Conservation (phyloP, 2,797 vertebrate species). For the Falco berigora region DNA sequence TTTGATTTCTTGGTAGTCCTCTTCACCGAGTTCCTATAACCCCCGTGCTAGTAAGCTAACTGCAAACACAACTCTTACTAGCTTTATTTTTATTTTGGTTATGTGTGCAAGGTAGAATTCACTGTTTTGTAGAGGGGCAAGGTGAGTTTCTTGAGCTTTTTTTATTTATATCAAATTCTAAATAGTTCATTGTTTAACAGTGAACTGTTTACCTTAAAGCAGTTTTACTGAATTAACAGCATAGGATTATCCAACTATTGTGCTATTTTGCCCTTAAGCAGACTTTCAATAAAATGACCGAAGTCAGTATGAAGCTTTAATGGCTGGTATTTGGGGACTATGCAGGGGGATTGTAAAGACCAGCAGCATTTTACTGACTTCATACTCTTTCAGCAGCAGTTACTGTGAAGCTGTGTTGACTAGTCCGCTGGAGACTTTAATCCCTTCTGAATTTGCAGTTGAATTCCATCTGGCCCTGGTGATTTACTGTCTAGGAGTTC, state of each 20-base stretch:
- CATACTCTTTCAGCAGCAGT: background rate
- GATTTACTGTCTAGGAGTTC: background rate
- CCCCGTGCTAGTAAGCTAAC: background rate
- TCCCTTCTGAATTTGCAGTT: background rate
- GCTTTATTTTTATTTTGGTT: background rate
- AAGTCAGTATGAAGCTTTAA: background rate
- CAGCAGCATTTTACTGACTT: background rate
- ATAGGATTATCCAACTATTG: background rate
- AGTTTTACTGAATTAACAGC: background rate
- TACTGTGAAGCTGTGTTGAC: background rate
- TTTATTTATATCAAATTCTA: background rate
- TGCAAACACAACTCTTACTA: background rate
- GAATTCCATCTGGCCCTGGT: background rate
- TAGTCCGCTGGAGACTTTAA: background rate
- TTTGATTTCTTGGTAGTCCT: background rate
- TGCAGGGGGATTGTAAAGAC: background rate
- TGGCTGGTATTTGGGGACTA: background rate
- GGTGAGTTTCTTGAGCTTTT: background rate
- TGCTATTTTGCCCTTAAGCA: background rate
- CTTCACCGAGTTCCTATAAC: background rate
- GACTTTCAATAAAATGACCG: background rate
- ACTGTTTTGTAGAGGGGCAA: background rate
- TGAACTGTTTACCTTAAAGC: background rate
- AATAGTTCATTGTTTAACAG: background rate
- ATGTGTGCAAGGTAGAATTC: background rate